Evolutionary conservation across 2,888 invertebrate genomes (phyloP), one percentile per base, ranked within the genome.

Genomic region (Neoaliturus tenellus): DNA sequence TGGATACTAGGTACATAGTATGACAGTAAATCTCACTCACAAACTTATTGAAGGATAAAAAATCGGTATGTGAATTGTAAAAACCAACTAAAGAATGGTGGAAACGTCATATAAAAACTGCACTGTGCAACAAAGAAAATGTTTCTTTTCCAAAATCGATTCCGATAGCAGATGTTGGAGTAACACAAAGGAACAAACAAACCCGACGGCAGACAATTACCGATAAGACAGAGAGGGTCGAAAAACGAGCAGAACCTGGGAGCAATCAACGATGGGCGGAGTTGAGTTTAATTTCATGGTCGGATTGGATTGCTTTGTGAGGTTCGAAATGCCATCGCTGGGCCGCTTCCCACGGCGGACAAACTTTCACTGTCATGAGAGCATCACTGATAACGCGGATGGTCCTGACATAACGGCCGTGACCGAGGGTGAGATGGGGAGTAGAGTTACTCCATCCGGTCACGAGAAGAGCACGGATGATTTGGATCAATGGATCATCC

Each of bases 241-340:
- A 28, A 62, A 62, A 62, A 62, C 28, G 62, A 62, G 31, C 28
- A 62, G 31, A 62, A 62, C 14, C 28, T 1, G 62, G 8, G 62
- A 62, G 62, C 62, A 62, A 62, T 62, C 62, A 62, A 20, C 17
- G 17, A 17, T 28, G 31, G 62, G 62, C 62, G 62, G 62, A 62
- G 62, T 14, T 31, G 28, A 62, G 31, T 25, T 55, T 62, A 28
- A 62, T 62, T 62, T 62, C 62, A 62, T 62, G 62, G 62, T 62
- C 31, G 51, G 51, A 31, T 62, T 62, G 62, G 62, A 62, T 62
- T 25, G 62, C 62, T 62, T 62, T 62, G 62, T 62, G 62, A 14
- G 62, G 28, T 28, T 62, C 51, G 51, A 51, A 51, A 51, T 51
- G 51, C 51, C 51, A 23, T 51, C 51, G 51, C 2, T 23, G 12